Base-by-base conservation (phyloP, 2,797 vertebrate species). In the Aldrovandia affinis region DNA sequence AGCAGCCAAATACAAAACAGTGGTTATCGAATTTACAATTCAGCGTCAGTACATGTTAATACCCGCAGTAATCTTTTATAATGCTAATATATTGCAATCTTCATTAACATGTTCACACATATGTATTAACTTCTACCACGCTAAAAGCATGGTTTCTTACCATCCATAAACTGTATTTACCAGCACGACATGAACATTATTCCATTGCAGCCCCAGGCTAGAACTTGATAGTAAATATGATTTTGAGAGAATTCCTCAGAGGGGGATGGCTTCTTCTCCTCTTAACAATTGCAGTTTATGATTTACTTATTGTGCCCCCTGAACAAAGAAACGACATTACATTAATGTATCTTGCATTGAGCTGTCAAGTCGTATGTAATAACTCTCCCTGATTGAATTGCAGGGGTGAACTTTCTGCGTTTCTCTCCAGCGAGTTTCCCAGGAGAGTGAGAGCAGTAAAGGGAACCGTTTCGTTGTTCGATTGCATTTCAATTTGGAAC, bases 371-470 rank as follows among this genome's bases (percentile, higher is more conserved):
- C 78, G 25, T 36, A 55, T 83, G 54, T 80, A 81, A 82, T 65
- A 57, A 82, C 82, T 82, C 61, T 83, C 28, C 84, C 59, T 84
- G 75, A 85, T 68, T 81, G 65, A 84, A 85, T 86, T 83, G 59
- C 50, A 77, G 36, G 80, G 81, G 68, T 52, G 20, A 82, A 78
- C 54, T 78, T 85, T 54, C 42, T 8, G 55, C 50, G 44, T 78
- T 36, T 42, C 25, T 55, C 50, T 44, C 42, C 44, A 33, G 28
- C 22, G 52, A 25, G 79, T 50, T 61, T 2, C 80, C 33, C 54
- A 15, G 54, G 18, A 20, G 39, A 18, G 10, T 15, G 78, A 47
- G 33, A 78, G 25, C 44, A 2, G 10, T 36, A 63, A 39, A 57
- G 30, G 57, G 22, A 39, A 77, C 33, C 14, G 42, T 36, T 65